A percentile compares a stretch with the other conserved stretches of the same genome.
phyloP scores from a whole-genome alignment of 2,888 invertebrate species.

The Toxonevra muliebris region DNA sequence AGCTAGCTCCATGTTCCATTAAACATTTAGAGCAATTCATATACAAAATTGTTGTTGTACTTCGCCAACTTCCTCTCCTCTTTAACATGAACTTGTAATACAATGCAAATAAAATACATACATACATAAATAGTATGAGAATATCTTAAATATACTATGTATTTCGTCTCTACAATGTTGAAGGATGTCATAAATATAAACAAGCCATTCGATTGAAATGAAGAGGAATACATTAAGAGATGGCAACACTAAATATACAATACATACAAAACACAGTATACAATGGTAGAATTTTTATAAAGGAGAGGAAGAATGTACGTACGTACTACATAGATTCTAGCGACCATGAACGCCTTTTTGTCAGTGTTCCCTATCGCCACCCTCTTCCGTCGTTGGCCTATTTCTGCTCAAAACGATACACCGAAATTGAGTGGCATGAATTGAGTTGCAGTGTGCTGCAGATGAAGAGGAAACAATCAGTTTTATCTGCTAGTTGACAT shows the following conservation, averaged over 20 bases:
- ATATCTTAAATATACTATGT: background rate
- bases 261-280: background rate
- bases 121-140: background rate
- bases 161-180: background rate
- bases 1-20: background rate
- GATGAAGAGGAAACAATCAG: conserved; percentile 14
- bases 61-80: background rate
- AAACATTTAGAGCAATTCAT: background rate
- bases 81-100: no score
- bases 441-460: background rate
- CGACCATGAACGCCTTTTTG: no score
- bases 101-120: background rate
- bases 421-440: no score
- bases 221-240: conserved; percentile 12
- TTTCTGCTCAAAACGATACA: no score
- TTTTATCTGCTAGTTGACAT: conserved; percentile 16
- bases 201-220: conserved; percentile 22
- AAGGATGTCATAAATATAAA: conserved; percentile 28
- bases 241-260: conserved; percentile 9
- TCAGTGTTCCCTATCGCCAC: no score
- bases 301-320: background rate
- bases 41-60: background rate
- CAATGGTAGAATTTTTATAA: background rate
- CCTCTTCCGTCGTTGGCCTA: no score
- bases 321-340: no score